Evolutionary conservation across 64 coral and sea anemone genomes (phyloP), one percentile per base, ranked within the genome.

Genomic region (Stylophora pistillata): DNA sequence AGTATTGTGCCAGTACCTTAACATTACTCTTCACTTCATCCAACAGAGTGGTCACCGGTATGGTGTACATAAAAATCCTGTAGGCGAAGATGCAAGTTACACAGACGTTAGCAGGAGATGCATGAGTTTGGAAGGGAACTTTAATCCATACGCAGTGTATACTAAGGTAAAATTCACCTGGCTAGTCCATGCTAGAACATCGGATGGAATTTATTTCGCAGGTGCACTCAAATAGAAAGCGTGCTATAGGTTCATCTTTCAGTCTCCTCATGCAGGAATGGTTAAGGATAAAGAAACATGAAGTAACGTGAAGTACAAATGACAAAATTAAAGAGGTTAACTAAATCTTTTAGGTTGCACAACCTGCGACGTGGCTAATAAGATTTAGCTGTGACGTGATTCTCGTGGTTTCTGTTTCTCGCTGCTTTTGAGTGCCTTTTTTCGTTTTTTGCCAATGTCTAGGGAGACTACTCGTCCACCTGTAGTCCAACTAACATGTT

Each of bases 401-500:
- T 33, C 31, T 30, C 27, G 15, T 15, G 10, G 13, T 33, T 15
- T 32, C 32, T 41, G 2, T 18, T 14, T 14, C 0, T n/a, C 18
- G 18, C 12, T 77, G 27, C 23, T 0, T 77, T n/a, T 66, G 37
- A 47, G 23, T 60, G 13, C 17, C 58, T 66, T 20, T n/a, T 26
- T 66, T 66, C 23, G 21, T 9, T n/a, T 66, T 25, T 56, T 59
- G 1, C 59, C 26, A 30, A 12, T 55, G 58, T 59, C 29, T 17
- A 83, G 80, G 80, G 80, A 83, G 68, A 9, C 18, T 83, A 83
- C 60, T 16, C 33, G 17, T 53, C 80, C 20, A 33, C 80, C 9
- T 83, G 80, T 23, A 69, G 33, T 10, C 33, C 60, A 68, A 83
- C 61, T 15, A 83, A 83, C 80, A 83, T 83, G 80, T 60, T 83